Evolutionary conservation across 2,113 vertebrate species (phyloP).

Genomic region (Lophochroa leadbeateri): DNA sequence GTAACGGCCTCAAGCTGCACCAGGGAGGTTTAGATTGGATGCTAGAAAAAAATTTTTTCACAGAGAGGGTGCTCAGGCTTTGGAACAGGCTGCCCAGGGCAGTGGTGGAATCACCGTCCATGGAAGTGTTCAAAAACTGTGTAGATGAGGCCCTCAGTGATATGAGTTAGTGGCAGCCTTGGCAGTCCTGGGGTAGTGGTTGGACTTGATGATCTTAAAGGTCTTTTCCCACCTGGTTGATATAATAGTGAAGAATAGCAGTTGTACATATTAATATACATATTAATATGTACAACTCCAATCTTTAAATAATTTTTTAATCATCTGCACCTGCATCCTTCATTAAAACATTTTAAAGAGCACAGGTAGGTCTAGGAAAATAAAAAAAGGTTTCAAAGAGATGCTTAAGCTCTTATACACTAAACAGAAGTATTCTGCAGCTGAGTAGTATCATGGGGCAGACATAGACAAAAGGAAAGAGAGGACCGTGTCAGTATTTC

Average conservation of each 20-base stretch:
- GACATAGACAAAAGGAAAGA: not conserved
- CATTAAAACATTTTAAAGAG: not conserved
- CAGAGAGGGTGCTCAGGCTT: not conserved
- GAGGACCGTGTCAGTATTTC: not conserved
- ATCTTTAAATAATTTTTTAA: not conserved
- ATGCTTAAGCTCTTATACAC: not conserved
- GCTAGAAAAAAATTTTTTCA: not conserved
- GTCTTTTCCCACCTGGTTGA: not conserved
- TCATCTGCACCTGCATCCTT: not conserved
- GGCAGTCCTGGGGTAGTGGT: not conserved
- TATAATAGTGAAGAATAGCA: not conserved
- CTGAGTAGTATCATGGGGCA: not conserved
- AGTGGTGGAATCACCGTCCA: not conserved
- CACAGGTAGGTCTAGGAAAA: not conserved
- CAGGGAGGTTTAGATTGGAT: not conserved
- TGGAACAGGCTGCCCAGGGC: not conserved
- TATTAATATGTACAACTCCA: not conserved
- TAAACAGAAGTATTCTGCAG: not conserved
- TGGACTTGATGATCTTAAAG: not conserved
- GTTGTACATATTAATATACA: not conserved
- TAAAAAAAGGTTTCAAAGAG: not conserved
- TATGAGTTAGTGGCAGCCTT: not conserved
- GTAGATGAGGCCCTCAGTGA: not conserved
- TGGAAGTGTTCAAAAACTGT: not conserved
- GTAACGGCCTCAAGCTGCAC: not conserved